phyloP scores from a whole-genome alignment of 2,113 vertebrate genomes.

The Cyphotilapia sp. region DNA sequence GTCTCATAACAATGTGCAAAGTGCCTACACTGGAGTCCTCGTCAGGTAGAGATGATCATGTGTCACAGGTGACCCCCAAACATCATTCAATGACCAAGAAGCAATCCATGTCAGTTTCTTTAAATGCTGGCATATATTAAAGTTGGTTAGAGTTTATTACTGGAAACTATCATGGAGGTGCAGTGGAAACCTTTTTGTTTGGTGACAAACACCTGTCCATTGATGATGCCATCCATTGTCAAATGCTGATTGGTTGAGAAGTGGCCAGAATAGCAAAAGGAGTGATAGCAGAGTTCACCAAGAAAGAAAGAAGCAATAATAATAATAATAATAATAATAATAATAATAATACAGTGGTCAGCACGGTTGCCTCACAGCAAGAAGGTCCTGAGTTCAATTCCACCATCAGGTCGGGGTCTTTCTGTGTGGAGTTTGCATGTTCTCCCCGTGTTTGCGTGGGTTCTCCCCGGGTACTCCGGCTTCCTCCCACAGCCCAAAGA shows the following conservation, averaged over 20 bases:
- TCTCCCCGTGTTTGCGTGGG: rapidly evolving
- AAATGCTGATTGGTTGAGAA: not conserved
- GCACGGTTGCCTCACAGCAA: not conserved
- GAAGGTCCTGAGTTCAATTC: not conserved
- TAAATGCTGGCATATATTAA: not conserved
- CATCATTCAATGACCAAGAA: not conserved
- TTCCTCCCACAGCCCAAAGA: not conserved
- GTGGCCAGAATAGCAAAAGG: not conserved
- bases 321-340: not conserved
- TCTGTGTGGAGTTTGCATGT: not conserved
- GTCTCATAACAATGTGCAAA: not conserved
- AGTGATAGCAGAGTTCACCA: not conserved
- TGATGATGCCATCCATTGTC: not conserved
- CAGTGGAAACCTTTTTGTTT: not conserved
- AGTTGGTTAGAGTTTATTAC: not conserved
- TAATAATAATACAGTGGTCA: not conserved
- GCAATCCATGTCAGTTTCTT: not conserved
- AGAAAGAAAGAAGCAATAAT: not conserved
- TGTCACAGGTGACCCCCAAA: not conserved
- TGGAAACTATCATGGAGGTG: not conserved
- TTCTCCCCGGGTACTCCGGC: rapidly evolving
- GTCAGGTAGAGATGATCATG: not conserved
- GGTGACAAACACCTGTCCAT: not conserved
- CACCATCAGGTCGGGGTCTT: rapidly evolving
- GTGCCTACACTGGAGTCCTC: not conserved